phyloP scores from a whole-genome alignment of 2,888 invertebrate species.

The Arge pagana region DNA sequence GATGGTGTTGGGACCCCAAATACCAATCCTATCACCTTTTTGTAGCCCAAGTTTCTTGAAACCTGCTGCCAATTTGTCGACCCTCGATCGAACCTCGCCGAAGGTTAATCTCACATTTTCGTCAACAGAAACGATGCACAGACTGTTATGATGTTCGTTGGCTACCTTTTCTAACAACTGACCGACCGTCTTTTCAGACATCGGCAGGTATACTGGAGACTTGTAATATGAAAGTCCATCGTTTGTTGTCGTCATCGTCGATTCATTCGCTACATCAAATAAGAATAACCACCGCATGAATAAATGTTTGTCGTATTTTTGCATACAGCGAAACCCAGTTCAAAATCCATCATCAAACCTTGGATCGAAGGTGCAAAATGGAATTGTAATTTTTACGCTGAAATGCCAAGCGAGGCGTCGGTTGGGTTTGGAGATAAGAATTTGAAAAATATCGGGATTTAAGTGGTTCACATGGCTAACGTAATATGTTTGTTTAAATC shows the following conservation, averaged over 20 bases:
- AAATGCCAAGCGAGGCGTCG: too few relatives aligned
- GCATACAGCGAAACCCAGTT: too few relatives aligned
- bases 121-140: constrained; percentile 63
- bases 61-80: constrained; percentile 74
- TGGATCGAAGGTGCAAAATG: too few relatives aligned
- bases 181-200: constrained; percentile 64
- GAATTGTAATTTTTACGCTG: too few relatives aligned
- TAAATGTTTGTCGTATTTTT: too few relatives aligned
- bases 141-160: constrained; percentile 61
- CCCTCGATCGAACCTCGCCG: constrained; percentile 62
- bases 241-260: not conserved
- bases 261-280: too few relatives aligned
- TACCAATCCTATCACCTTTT: constrained; percentile 74
- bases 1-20: constrained; percentile 78
- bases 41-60: constrained; percentile 70
- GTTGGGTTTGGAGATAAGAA: too few relatives aligned
- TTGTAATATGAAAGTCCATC: constrained; percentile 57
- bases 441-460: too few relatives aligned
- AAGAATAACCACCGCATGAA: too few relatives aligned
- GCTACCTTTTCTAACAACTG: constrained; percentile 63
- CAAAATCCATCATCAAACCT: too few relatives aligned
- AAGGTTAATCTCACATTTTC: constrained; percentile 64
- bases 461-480: too few relatives aligned
- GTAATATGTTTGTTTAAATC: too few relatives aligned
- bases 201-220: constrained; percentile 59